Evolutionary conservation across 2,113 vertebrate species (phyloP), one percentile per base, ranked within the genome.

Genomic region (Gyps fulvus): DNA sequence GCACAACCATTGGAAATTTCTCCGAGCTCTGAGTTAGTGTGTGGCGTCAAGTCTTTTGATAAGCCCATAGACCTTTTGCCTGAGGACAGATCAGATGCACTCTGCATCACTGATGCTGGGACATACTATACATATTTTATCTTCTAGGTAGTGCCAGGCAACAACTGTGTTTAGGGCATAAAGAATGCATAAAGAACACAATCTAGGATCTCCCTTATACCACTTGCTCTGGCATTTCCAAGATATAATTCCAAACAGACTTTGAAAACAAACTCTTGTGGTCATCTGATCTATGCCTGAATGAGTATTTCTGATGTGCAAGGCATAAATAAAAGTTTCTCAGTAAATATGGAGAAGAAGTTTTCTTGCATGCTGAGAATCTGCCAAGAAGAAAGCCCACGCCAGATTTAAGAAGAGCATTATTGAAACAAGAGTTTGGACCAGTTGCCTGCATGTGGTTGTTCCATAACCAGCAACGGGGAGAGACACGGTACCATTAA

Each of bases 171-270:
- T 95, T 47, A 81, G 63, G 82, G 72, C 79, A 86, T 42, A 62
- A 88, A 77, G 65, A 89, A 92, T 49, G 45, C 38, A 54, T 49
- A 72, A 82, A 95, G 76, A 93, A 50, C n/a, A 93, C 7, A 6
- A 61, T 58, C 66, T 61, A 88, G 67, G 71, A 96, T 77, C 88
- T 92, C 83, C 83, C 52, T 73, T 62, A 55, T 15, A 89, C 59
- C 76, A 78, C 63, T 94, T 90, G 86, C 76, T 92, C 71, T 70
- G 3, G 4, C 55, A 69, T 86, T 95, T 97, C 95, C 95, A 93
- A 90, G 83, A 86, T 34, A 26, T 92, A 97, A 97, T 96, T 94
- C 71, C 1, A 1, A 95, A 74, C 92, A 97, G 96, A 92, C 79
- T 63, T 50, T 27, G 79, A 88, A 95, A 97, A 90, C 76, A 96